Conservation (phyloP, 2,888 invertebrate genomes). For the Geophilus truncorum region DNA sequence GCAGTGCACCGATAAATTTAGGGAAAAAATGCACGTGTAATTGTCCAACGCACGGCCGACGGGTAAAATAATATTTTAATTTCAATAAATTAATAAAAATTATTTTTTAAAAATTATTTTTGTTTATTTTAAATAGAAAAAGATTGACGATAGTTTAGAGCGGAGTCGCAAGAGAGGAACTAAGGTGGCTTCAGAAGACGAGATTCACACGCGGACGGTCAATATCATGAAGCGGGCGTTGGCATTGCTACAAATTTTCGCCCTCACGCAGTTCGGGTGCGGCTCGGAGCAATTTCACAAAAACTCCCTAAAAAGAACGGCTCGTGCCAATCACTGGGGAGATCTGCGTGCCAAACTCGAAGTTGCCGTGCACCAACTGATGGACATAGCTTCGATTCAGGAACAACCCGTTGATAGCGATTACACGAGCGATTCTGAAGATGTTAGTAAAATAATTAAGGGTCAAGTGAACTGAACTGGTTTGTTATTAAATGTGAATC, state of each 20-base stretch:
- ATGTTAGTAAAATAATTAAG: slow-evolving; percentile 43
- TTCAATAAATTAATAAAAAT: no score
- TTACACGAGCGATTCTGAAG: slow-evolving; percentile 58
- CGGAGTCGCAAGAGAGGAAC: neutral
- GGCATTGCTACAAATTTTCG: slow-evolving; percentile 84
- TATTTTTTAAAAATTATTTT: no score
- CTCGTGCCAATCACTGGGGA: slow-evolving; percentile 89
- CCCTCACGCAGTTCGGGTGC: slow-evolving; percentile 87
- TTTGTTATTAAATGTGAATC: no score
- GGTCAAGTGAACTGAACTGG: neutral
- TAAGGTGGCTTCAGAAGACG: neutral
- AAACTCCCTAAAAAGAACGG: slow-evolving; percentile 76
- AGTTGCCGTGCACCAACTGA: slow-evolving; percentile 67
- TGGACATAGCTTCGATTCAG: slow-evolving; percentile 59
- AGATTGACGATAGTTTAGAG: neutral
- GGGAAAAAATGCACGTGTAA: slow-evolving; percentile 50
- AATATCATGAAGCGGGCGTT: slow-evolving; percentile 82
- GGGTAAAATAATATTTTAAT: slow-evolving; percentile 6
- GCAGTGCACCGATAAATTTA: slow-evolving; percentile 44
- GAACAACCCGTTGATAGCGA: slow-evolving; percentile 53
- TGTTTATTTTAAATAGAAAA: neutral
- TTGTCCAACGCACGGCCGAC: slow-evolving; percentile 47
- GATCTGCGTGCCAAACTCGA: slow-evolving; percentile 91
- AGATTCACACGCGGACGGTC: slow-evolving; percentile 51
- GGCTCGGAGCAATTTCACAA: slow-evolving; percentile 65